These are phyloP conservation scores for Barnardius zonarius DNA, from an alignment of 2,113 vertebrate genomes.

Conservation along the genomic window DNA sequence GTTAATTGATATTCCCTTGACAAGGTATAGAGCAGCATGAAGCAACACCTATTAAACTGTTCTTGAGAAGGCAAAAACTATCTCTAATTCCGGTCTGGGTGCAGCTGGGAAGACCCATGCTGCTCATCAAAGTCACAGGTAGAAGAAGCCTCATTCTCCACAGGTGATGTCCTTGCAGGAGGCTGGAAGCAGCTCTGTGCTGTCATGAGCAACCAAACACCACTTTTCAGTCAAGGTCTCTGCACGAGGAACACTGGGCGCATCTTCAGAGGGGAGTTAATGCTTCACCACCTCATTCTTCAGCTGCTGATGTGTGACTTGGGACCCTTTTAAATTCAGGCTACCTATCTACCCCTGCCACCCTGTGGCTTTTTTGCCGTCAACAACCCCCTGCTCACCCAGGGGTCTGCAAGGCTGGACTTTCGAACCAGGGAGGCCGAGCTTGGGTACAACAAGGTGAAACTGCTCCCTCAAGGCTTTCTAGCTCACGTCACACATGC, in stretches of 20 bases:
- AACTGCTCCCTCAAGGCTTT: neutral
- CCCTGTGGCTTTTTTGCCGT: neutral
- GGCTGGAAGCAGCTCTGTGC: neutral
- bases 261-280: neutral
- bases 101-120: neutral
- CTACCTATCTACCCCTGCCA: neutral
- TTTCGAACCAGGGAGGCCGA: neutral
- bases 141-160: neutral
- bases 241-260: neutral
- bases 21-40: neutral
- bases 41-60: neutral
- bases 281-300: neutral
- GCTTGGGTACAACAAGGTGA: neutral
- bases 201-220: rapidly evolving
- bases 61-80: neutral
- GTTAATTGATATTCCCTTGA: neutral
- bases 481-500: neutral
- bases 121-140: neutral
- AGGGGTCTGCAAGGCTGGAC: neutral
- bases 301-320: neutral
- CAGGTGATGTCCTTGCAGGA: neutral
- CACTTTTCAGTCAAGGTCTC: neutral
- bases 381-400: neutral
- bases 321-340: neutral
- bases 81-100: neutral